Evolutionary conservation across 64 coral and sea anemone species (phyloP).

Genomic region (Pocillopora verrucosa): DNA sequence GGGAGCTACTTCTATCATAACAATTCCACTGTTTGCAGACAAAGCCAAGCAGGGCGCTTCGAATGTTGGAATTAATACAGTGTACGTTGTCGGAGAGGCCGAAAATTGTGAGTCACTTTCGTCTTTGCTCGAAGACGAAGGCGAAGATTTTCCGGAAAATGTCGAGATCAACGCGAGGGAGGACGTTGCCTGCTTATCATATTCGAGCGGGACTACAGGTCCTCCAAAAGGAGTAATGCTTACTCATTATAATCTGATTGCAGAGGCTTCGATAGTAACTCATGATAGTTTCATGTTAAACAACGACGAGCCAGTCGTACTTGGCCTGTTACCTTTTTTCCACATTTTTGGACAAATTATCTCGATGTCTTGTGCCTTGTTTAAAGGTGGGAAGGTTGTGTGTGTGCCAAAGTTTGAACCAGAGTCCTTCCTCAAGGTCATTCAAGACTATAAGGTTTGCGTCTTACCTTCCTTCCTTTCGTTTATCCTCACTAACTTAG

Average conservation of each 20-base stretch:
- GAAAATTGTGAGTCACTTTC: slow-evolving; percentile 57
- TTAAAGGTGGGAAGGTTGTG: slow-evolving; percentile 36
- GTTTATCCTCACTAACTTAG: not conserved
- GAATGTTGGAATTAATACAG: slow-evolving; percentile 49
- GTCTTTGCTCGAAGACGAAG: slow-evolving; percentile 55
- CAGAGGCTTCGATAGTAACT: slow-evolving; percentile 15
- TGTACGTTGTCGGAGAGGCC: slow-evolving; percentile 62
- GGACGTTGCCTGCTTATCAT: slow-evolving; percentile 62
- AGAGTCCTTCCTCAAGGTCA: slow-evolving; percentile 53
- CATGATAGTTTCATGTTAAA: not conserved
- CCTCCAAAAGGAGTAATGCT: slow-evolving; percentile 82
- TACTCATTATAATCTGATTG: slow-evolving; percentile 72
- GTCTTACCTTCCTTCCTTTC: not conserved
- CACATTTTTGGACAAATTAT: slow-evolving; percentile 47
- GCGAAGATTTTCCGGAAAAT: slow-evolving; percentile 41
- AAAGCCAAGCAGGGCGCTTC: slow-evolving; percentile 42
- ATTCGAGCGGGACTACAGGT: slow-evolving; percentile 83
- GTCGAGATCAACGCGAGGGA: slow-evolving; percentile 54
- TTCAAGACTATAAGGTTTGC: slow-evolving; percentile 75
- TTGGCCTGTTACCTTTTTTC: slow-evolving; percentile 73
- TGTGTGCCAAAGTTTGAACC: slow-evolving; percentile 67
- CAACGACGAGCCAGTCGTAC: slow-evolving; percentile 16
- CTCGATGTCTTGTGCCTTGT: slow-evolving; percentile 11
- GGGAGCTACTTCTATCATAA: slow-evolving; percentile 42
- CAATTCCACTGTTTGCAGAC: slow-evolving; percentile 51